These are phyloP conservation scores for Microchrysa polita DNA, from an alignment of 2,888 invertebrate species.

Conservation along the genomic window DNA sequence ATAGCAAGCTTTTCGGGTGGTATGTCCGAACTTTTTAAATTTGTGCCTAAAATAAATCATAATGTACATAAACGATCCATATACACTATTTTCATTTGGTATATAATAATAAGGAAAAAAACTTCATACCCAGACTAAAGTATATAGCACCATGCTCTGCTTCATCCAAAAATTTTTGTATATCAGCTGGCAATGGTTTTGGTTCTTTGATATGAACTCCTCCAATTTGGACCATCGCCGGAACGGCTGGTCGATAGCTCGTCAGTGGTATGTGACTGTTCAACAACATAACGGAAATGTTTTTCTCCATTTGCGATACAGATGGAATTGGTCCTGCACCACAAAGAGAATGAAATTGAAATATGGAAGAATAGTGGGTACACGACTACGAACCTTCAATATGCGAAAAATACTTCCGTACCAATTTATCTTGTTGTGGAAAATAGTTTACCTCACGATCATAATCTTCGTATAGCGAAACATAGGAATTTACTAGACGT, in stretches of 20 bases:
- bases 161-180: conserved; percentile 63
- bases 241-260: conserved; percentile 63
- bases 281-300: conserved; percentile 64
- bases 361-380: too few species aligned
- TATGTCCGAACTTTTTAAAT: conserved; percentile 64
- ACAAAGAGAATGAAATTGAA: too few species aligned
- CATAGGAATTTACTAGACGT: conserved; percentile 66
- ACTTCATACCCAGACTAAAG: conserved; percentile 63
- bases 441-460: conserved; percentile 58
- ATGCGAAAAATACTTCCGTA: conserved; percentile 58
- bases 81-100: too few species aligned
- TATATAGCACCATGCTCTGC: conserved; percentile 65
- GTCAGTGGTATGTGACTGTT: conserved; percentile 66
- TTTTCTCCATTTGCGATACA: conserved; percentile 63
- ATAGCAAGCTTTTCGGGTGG: conserved; percentile 60
- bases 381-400: conserved; percentile 47
- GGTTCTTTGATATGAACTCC: conserved; percentile 67
- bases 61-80: not conserved
- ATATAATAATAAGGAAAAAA: not conserved
- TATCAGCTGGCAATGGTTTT: conserved; percentile 59
- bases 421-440: conserved; percentile 61
- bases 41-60: conserved; percentile 59
- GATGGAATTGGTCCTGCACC: conserved; percentile 59
- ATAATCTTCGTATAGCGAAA: conserved; percentile 59
- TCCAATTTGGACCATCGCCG: conserved; percentile 66